Evolutionary conservation across 35 echinoderm and acorn worm species (phyloP).

Genomic region (Apostichopus japonicus): DNA sequence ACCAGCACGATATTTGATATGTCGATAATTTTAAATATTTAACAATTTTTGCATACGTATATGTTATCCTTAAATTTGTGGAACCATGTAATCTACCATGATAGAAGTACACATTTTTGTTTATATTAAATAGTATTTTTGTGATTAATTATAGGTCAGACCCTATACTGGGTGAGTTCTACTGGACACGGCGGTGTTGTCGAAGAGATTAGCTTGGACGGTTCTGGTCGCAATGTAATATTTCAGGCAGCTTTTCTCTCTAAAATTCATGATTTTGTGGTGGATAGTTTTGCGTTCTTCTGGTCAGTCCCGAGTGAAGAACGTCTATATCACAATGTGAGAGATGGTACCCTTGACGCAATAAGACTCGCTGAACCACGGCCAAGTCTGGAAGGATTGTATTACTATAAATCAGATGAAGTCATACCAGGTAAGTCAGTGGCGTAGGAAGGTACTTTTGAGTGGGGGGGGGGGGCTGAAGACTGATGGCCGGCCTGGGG

Average conservation of each 20-base stretch:
- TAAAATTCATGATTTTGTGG: not conserved
- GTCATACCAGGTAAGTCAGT: not conserved
- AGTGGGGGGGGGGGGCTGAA: no score
- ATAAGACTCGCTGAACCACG: no score
- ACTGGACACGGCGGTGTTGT: not conserved
- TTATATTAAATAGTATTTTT: no score
- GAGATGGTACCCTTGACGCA: not conserved
- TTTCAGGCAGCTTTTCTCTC: not conserved
- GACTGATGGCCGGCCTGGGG: no score
- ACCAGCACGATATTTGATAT: no score
- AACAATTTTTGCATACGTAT: no score
- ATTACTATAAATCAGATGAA: constrained; percentile 26
- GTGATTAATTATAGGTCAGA: no score
- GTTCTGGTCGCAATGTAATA: not conserved
- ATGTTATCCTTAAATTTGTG: no score
- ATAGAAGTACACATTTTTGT: no score
- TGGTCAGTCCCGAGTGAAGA: not conserved
- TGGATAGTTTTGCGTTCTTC: not conserved
- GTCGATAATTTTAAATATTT: no score
- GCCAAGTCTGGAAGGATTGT: not conserved
- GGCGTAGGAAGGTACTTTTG: no score
- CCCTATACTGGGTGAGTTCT: not conserved
- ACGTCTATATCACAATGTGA: not conserved
- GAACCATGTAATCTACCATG: no score
- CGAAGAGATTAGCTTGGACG: not conserved